Conservation (phyloP, 1,140 invertebrate genomes). For the Bombus soroeensis region DNA sequence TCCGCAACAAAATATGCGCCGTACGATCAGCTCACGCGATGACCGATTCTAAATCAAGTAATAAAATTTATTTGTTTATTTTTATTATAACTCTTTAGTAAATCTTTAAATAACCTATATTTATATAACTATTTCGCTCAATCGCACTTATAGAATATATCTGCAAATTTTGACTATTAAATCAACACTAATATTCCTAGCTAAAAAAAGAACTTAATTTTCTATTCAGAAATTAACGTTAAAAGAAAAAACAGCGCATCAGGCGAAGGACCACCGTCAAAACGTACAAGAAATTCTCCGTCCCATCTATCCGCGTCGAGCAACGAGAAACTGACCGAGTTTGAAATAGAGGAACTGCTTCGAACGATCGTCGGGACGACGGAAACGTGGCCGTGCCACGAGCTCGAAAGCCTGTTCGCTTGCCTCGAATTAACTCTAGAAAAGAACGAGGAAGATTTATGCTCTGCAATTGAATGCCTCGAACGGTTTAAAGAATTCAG, state of each 20-base stretch:
- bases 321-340: conserved; percentile 59
- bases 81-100: too few species aligned
- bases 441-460: conserved; percentile 61
- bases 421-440: conserved; percentile 68
- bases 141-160: too few species aligned
- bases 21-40: conserved; percentile 57
- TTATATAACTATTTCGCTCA: neutral
- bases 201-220: neutral
- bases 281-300: conserved; percentile 60
- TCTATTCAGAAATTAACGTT: conserved; percentile 32
- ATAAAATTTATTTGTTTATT: neutral
- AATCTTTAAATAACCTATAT: too few species aligned
- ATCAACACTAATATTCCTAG: too few species aligned
- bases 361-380: conserved; percentile 63
- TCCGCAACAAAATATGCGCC: conserved; percentile 58
- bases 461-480: conserved; percentile 64
- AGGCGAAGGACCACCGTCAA: conserved; percentile 63
- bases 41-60: conserved; percentile 54
- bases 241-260: conserved; percentile 69
- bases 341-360: conserved; percentile 69
- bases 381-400: conserved; percentile 69
- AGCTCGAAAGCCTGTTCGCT: conserved; percentile 69
- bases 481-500: conserved; percentile 59
- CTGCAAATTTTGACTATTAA: too few species aligned
- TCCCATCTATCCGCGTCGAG: conserved; percentile 27